Evolutionary conservation across 2,888 invertebrate genomes (phyloP), one percentile per base, ranked within the genome.

Genomic region (Aporophyla lueneburgensis): DNA sequence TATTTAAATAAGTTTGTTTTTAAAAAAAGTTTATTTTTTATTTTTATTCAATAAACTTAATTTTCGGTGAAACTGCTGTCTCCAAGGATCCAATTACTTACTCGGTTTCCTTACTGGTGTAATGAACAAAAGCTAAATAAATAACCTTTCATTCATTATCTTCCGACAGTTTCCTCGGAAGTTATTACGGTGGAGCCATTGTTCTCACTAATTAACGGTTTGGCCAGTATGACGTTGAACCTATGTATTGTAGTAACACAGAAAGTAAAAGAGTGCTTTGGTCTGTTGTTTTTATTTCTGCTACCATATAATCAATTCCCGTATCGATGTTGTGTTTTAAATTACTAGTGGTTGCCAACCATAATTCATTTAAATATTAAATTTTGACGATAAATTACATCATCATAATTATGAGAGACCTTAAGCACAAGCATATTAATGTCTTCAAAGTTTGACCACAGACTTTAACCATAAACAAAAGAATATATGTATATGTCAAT

Each of bases 181-280:
- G 14, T 51, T 49, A 19, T 73, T 51, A 21, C 49, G 33, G 33
- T 49, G 43, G 49, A 46, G 51, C 53, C 33, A 82, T 81, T 80
- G 70, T 82, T 70, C 58, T n/a, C 70, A 43, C 40, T 76, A 70
- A 76, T 76, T 81, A 76, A 59, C 53, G 40, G 70, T 59, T 46
- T 51, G 16, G 14, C 21, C 27, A 33, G 43, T 43, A 19, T 33
- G 19, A 21, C 58, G 53, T 40, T 43, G 19, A 65, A n/a, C 58
- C 53, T 80, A n/a, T 40, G 16, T n/a, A n/a, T n/a, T n/a, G n/a
- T 5, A 58, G 53, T 19, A n/a, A 24, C 16, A 33, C 16, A 24
- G 12, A n/a, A 21, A 46, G 40, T 51, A 33, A 76, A 79, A 46
- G 27, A 27, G 14, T 27, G n/a, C 46, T 63, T 75, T 75, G 81